These are phyloP conservation scores for Pilophorus perplexus DNA, from an alignment of 2,888 invertebrate species.

Conservation along the genomic window DNA sequence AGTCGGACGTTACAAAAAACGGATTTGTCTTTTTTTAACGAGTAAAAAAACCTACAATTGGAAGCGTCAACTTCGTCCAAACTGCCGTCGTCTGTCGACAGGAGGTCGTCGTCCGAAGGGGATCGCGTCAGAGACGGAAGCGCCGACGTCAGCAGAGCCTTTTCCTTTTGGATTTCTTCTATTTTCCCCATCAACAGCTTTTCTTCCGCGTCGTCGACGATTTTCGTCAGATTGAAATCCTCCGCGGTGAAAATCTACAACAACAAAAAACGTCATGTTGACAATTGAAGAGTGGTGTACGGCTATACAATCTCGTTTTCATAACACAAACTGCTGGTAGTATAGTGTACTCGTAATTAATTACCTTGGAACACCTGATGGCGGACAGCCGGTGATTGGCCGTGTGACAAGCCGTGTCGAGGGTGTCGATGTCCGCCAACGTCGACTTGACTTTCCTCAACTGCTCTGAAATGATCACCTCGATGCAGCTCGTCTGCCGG, in stretches of 20 bases:
- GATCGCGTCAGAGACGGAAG: slow-evolving; percentile 77
- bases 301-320: no score
- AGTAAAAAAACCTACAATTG: slow-evolving; percentile 47
- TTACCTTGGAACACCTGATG: slow-evolving; percentile 69
- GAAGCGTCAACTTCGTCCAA: slow-evolving; percentile 55
- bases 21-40: no score
- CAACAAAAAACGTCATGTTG: not conserved
- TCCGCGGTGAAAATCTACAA: slow-evolving; percentile 58
- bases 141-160: slow-evolving; percentile 73
- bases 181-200: slow-evolving; percentile 73
- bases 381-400: slow-evolving; percentile 75
- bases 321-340: no score
- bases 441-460: slow-evolving; percentile 78
- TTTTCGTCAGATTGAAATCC: slow-evolving; percentile 53
- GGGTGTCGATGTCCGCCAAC: slow-evolving; percentile 82
- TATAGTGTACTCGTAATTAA: no score
- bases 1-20: not conserved
- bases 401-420: slow-evolving; percentile 84
- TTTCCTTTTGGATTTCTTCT: slow-evolving; percentile 77
- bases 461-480: slow-evolving; percentile 85
- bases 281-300: not conserved
- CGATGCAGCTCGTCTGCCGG: slow-evolving; percentile 84
- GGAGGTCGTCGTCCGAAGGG: slow-evolving; percentile 83
- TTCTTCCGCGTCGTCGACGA: slow-evolving; percentile 63
- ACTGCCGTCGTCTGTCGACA: slow-evolving; percentile 72